Percentiles rank a stretch among this genome's conserved stretches.
Evolutionary conservation across 2,113 vertebrate genomes (phyloP).

Genomic region (Sialia sialis): DNA sequence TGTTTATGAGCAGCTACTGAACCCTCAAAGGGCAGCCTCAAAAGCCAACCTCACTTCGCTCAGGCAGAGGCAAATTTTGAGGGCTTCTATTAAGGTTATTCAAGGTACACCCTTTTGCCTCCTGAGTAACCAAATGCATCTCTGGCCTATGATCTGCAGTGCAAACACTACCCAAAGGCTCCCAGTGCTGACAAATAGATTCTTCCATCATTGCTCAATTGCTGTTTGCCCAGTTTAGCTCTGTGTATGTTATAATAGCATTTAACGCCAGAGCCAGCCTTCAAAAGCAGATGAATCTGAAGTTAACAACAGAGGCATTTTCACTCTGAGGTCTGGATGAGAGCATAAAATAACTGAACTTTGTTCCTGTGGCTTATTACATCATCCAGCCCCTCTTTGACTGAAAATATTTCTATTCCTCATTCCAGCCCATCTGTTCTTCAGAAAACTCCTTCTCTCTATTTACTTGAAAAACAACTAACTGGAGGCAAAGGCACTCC

Average conservation of each 20-base stretch:
- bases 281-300: constrained; percentile 29
- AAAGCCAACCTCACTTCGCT: neutral
- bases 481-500: neutral
- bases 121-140: neutral
- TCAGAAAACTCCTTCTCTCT: constrained; percentile 40
- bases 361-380: constrained; percentile 64
- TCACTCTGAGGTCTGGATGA: constrained; percentile 38
- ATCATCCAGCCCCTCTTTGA: constrained; percentile 38
- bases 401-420: constrained; percentile 64
- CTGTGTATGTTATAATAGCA: neutral
- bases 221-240: constrained; percentile 3
- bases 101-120: neutral
- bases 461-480: constrained; percentile 48
- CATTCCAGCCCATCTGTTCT: constrained; percentile 61
- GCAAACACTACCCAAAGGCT: neutral
- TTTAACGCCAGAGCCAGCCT: constrained; percentile 22
- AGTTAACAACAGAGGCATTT: constrained; percentile 58
- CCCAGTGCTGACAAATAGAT: constrained; percentile 14
- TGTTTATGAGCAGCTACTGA: neutral
- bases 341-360: constrained; percentile 60
- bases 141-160: neutral
- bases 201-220: constrained; percentile 14
- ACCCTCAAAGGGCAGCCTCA: neutral
- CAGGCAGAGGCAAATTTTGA: neutral
- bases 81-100: neutral